Evolutionary conservation across 2,113 vertebrate species (phyloP), one percentile per base, ranked within the genome.

Genomic region (Terrapene triunguis): DNA sequence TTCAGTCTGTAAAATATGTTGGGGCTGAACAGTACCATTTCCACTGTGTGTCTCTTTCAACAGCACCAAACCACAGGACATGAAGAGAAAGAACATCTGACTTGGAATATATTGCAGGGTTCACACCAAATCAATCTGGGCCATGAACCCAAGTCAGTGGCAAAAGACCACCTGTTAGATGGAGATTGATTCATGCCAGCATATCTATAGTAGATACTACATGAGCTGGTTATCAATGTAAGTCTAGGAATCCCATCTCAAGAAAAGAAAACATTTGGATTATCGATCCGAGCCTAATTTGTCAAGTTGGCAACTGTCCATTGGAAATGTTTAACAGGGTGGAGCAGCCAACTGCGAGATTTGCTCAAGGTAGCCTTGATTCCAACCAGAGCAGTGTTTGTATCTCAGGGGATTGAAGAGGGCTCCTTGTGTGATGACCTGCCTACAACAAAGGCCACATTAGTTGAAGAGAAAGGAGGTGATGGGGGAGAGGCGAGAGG

Each of bases 401-500:
- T 88, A 96, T 94, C 96, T 96, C 95, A 84, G 57, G 95, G 90
- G 93, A 97, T 10, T 0, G 84, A 93, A 95, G 97, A 89, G 65
- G 85, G 76, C 92, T 94, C 88, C 89, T 84, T 27, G 59, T 59
- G 94, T 95, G 96, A 94, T 94, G 96, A 95, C 84, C 82, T 91
- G 88, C 55, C 57, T 72, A 53, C 84, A 98, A 98, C 96, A 98
- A 97, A 98, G 95, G 91, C 93, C 89, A 85, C 97, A 98, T 99
- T 99, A 99, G 97, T 98, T 97, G 96, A 85, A 93, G 93, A 95
- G 91, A 91, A 97, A 98, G 96, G 96, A 51, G 0, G 47, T 27
- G 42, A 42, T 72, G 81, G 94, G 83, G 93, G 95, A 96, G 94
- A 97, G 95, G 97, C 95, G 89, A 96, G 94, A 90, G 89, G 87